These are phyloP conservation scores for Aviceda subcristata DNA, from an alignment of 2,113 vertebrate species.

Conservation along the genomic window DNA sequence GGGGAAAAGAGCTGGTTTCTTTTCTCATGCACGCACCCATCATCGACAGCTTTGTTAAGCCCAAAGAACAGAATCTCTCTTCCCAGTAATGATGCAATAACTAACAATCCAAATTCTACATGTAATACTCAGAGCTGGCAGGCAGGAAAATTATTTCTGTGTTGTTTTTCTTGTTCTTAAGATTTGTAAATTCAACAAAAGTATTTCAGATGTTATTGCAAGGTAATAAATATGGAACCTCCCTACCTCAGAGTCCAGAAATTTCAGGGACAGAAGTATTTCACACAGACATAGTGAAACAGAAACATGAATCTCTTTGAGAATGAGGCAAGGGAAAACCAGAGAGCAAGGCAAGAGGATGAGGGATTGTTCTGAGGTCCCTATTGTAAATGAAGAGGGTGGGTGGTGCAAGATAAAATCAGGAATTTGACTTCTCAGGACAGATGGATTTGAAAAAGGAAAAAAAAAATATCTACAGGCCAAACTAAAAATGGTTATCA, in stretches of 20 bases:
- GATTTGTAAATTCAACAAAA: neutral
- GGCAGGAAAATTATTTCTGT: neutral
- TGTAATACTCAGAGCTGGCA: neutral
- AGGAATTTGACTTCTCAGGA: slow-evolving; percentile 44
- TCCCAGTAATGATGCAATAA: neutral
- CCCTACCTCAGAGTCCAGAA: neutral
- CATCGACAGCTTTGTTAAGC: neutral
- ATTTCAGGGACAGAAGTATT: neutral
- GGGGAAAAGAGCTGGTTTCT: neutral
- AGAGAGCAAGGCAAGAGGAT: neutral
- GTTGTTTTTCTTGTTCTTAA: neutral
- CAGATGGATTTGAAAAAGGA: slow-evolving; percentile 7
- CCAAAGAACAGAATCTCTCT: neutral
- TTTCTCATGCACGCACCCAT: neutral
- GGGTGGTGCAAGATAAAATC: slow-evolving; percentile 50
- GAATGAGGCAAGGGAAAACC: neutral
- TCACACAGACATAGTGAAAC: neutral
- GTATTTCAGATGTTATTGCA: neutral
- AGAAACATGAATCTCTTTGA: neutral
- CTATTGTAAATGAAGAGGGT: neutral
- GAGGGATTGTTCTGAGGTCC: neutral
- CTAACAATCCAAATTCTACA: neutral
- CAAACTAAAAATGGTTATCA: slow-evolving; percentile 61
- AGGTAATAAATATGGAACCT: neutral
- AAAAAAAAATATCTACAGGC: neutral